Conservation (phyloP, 2,113 vertebrate genomes). For the Anarhynchus alexandrinus region DNA sequence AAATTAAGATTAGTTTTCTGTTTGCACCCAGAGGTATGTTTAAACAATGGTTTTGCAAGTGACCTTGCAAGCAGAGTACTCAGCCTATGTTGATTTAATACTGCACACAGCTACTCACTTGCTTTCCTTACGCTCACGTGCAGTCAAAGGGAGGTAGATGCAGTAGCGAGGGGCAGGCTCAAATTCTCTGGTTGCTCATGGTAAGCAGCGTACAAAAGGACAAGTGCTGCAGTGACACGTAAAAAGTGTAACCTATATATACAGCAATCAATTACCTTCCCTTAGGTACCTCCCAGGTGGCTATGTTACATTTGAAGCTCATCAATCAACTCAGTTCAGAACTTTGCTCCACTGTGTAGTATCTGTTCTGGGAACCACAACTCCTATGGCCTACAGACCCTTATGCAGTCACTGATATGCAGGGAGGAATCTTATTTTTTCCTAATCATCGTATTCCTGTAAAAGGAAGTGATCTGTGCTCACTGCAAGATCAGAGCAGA, state of each 20-base stretch:
- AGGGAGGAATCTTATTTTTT: not conserved
- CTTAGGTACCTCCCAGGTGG: not conserved
- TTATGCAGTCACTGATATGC: not conserved
- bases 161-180: not conserved
- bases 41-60: not conserved
- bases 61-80: not conserved
- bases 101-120: not conserved
- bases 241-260: not conserved
- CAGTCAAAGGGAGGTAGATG: not conserved
- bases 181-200: not conserved
- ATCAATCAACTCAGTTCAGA: not conserved
- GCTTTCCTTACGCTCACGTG: not conserved
- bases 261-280: not conserved
- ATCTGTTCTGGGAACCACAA: not conserved
- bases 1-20: not conserved
- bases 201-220: not conserved
- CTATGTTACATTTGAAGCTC: not conserved
- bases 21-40: not conserved
- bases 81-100: not conserved
- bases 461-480: not conserved
- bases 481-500: not conserved
- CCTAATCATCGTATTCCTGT: not conserved
- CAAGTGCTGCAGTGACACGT: not conserved
- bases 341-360: not conserved
- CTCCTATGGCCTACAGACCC: not conserved